Evolutionary conservation across 2,113 vertebrate species (phyloP), one percentile per base, ranked within the genome.

Genomic region (Salvelinus fontinalis): DNA sequence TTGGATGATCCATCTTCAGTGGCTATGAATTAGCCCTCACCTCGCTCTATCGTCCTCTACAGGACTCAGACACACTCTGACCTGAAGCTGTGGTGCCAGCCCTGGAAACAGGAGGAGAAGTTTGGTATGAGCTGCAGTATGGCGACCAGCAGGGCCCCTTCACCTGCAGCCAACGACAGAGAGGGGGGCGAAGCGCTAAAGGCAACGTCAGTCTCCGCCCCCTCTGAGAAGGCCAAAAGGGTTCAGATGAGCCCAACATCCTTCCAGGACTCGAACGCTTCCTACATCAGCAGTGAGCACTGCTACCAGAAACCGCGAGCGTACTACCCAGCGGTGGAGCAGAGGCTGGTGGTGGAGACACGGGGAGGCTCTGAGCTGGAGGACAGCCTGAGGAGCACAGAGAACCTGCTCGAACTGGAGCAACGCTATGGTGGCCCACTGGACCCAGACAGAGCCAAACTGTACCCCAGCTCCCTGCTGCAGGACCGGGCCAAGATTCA

Each of bases 291-390:
- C 14, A 99, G 97, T 8, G 98, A 99, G 80, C 98, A 99, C 90
- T 99, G 97, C 91, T 99, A 99, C 90, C 98, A 98, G 92, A 99
- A 99, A 83, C 96, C 98, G 1, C 95, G 94, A 0, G 93, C 95
- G 70, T 97, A 96, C 72, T 97, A 96, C 18, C 96, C 95, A 49
- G 96, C 95, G 0, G 89, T 95, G 82, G 96, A 96, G 87, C 94
- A 96, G 89, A 93, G 95, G 75, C 80, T 97, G 78, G 95, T 96
- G 34, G 95, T 97, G 82, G 96, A 96, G 83, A 96, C 96, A 0
- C 90, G 95, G 24, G 89, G 93, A 26, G 89, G 93, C 57, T 94
- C 94, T 9, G 91, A 94, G 67, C 87, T 96, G 9, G 95, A 95
- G 0, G 93, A 95, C 18, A 89, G 92, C 20, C 93, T 96, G 29